Base-by-base conservation (phyloP, 2,797 vertebrate genomes). In the Ammospiza maritima region DNA sequence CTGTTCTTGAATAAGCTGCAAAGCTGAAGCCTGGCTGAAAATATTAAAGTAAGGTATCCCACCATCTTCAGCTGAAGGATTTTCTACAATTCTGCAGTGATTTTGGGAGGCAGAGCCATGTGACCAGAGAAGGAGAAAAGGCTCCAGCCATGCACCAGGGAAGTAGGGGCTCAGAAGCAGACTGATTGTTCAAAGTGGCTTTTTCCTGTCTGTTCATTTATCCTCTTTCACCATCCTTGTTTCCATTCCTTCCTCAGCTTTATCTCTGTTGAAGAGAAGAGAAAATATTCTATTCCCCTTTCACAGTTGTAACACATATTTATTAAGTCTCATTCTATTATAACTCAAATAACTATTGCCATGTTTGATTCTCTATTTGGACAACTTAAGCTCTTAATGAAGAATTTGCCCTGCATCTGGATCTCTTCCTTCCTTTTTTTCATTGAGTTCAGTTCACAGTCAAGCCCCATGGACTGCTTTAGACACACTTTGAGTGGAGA, bases 41-140 rank as follows among this genome's bases (percentile, higher is more conserved):
- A 38, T 50, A 50, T 5, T 66, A 29, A 42, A 66, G 25, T 51
- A 40, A 64, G 16, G 12, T 61, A 15, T 60, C 18, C 27, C 74
- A 34, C 18, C 5, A 1, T 30, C 36, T 50, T 50, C 50, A 50
- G 50, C 26, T 29, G 51, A 32, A 16, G 67, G 32, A 40, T 14
- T 57, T 50, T 22, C 48, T 30, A 13, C 2, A 2, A 9, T 73
- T 30, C 51, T 23, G 38, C 30, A 3, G 13, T 6, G 51, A 19
- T n/a, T 62, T 76, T 0, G 0, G 64, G 72, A 89, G 40, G 26
- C 9, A 36, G 47, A 67, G 48, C 10, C 3, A 1, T 2, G 6
- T 21, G 29, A 22, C 32, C 6, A 4, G 16, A 19, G 40, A 66
- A 71, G 21, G 42, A 58, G 42, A 69, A 67, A 69, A 88, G 42